phyloP scores from a whole-genome alignment of 2,888 invertebrate genomes.

The Dendrolimus houi region DNA sequence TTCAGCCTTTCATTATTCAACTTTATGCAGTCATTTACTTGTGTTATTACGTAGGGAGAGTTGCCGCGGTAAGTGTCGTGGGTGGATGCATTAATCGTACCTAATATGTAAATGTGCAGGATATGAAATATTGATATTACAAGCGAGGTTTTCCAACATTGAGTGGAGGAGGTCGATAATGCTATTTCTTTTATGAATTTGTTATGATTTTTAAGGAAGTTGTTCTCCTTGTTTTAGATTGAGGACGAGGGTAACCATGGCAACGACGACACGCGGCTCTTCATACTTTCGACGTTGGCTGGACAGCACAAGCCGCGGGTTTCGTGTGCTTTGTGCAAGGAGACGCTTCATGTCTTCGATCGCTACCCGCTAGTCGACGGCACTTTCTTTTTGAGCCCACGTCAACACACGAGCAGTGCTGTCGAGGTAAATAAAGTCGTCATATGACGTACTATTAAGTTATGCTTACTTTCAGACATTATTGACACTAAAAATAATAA shows the following conservation, averaged over 20 bases:
- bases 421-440: slow-evolving; percentile 80
- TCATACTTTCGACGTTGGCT: slow-evolving; percentile 95
- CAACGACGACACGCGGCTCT: slow-evolving; percentile 97
- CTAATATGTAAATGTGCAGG: slow-evolving; percentile 68
- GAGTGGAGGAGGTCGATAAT: background rate
- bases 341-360: slow-evolving; percentile 94
- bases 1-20: slow-evolving; percentile 75
- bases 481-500: too few species aligned
- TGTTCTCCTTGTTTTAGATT: slow-evolving; percentile 81
- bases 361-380: slow-evolving; percentile 98
- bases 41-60: slow-evolving; percentile 71
- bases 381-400: slow-evolving; percentile 97
- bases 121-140: slow-evolving; percentile 67
- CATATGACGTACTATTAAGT: too few species aligned
- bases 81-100: slow-evolving; percentile 74
- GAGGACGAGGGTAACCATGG: slow-evolving; percentile 99
- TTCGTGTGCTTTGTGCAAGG: slow-evolving; percentile 91
- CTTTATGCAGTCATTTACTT: slow-evolving; percentile 75
- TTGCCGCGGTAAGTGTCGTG: slow-evolving; percentile 62
- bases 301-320: slow-evolving; percentile 92
- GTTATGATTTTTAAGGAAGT: background rate
- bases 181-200: slow-evolving; percentile 2
- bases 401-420: slow-evolving; percentile 90
- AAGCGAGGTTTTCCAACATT: background rate
- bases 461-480: too few species aligned